Percentiles rank a stretch among this genome's conserved stretches.
Conservation (phyloP, 2,888 invertebrate genomes). For the Stenotaenia linearis region DNA sequence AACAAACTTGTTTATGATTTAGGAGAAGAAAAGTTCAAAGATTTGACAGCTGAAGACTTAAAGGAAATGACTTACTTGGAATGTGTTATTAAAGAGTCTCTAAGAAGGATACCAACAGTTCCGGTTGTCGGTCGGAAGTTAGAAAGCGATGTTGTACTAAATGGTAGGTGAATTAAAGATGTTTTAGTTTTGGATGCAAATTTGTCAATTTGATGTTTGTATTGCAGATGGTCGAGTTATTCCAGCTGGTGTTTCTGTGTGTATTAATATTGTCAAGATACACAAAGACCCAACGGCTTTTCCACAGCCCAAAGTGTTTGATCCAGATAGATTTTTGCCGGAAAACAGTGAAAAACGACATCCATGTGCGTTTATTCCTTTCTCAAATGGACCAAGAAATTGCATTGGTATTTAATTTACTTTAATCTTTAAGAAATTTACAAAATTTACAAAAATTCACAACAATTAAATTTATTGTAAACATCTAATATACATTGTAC, state of each 20-base stretch:
- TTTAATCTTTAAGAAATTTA: too few relatives aligned
- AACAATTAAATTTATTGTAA: too few relatives aligned
- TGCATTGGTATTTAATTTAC: background rate
- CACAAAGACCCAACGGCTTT: background rate
- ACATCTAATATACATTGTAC: too few relatives aligned
- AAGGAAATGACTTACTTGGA: too few relatives aligned
- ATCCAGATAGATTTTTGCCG: background rate
- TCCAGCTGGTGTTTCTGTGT: background rate
- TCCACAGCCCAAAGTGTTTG: background rate
- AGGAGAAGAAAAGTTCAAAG: too few relatives aligned
- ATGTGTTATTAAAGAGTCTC: too few relatives aligned
- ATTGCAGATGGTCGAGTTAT: background rate
- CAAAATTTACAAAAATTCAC: too few relatives aligned
- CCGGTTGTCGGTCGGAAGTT: background rate
- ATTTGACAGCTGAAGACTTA: too few relatives aligned
- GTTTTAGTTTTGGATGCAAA: background rate
- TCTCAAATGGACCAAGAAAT: background rate
- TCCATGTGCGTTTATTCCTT: conserved; percentile 45
- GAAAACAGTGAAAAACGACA: conserved; percentile 63
- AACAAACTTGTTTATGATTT: too few relatives aligned
- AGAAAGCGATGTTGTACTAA: background rate
- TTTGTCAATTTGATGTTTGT: background rate
- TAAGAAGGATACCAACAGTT: too few relatives aligned
- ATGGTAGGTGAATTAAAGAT: too few relatives aligned
- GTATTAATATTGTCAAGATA: background rate